Percentiles rank a stretch among this genome's conserved stretches.
phyloP scores from a whole-genome alignment of 2,797 vertebrate species.

The Fringilla coelebs region DNA sequence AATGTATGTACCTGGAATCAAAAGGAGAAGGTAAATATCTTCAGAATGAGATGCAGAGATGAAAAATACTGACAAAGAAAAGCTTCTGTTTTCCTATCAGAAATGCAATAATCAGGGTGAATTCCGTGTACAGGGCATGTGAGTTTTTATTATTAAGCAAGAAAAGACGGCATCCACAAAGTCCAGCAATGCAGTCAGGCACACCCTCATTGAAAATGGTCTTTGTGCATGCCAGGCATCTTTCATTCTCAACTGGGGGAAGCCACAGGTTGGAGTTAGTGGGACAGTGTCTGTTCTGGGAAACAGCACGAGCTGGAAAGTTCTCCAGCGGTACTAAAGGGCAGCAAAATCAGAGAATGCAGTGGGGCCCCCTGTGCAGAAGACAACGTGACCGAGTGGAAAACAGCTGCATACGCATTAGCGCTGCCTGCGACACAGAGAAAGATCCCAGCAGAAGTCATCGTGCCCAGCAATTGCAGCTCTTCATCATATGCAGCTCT shows the following conservation, averaged over 20 bases:
- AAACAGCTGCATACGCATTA: background rate
- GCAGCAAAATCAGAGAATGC: background rate
- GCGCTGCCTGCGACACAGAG: background rate
- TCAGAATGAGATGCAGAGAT: background rate
- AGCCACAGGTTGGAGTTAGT: background rate
- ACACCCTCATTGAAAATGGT: background rate
- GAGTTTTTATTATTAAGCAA: background rate
- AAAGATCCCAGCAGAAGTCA: background rate
- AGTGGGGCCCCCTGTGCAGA: background rate
- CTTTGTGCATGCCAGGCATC: background rate
- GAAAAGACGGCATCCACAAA: background rate
- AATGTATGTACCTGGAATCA: background rate
- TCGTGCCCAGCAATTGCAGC: background rate
- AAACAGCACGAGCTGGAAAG: background rate
- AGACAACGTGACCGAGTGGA: background rate
- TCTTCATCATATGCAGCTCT: background rate
- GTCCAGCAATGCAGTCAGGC: background rate
- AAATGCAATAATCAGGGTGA: constrained; percentile 5
- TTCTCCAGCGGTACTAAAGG: background rate
- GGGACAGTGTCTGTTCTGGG: background rate
- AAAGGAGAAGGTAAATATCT: background rate
- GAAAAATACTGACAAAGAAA: background rate
- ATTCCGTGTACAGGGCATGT: background rate
- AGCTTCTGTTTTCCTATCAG: constrained; percentile 39
- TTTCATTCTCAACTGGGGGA: background rate